Evolutionary conservation across 2,888 invertebrate species (phyloP).

Genomic region (Lasioglossum malachurum): DNA sequence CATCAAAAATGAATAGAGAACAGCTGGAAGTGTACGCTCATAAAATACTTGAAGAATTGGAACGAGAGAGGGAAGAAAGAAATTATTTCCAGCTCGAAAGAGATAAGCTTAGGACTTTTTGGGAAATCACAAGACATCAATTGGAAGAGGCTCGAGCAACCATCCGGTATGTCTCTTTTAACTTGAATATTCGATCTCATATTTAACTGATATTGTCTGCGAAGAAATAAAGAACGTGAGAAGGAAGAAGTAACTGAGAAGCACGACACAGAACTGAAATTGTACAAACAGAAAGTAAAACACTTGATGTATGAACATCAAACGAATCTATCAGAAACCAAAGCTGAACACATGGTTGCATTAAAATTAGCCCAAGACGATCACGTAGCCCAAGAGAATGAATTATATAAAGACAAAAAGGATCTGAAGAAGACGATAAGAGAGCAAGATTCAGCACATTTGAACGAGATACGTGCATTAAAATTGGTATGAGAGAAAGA

Average conservation of each 20-base stretch:
- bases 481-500: slow-evolving; percentile 86
- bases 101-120: slow-evolving; percentile 97
- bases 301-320: slow-evolving; percentile 97
- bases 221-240: slow-evolving; percentile 92
- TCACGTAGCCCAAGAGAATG: slow-evolving; percentile 91
- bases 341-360: slow-evolving; percentile 93
- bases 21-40: slow-evolving; percentile 95
- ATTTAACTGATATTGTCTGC: slow-evolving; percentile 32
- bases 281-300: slow-evolving; percentile 96
- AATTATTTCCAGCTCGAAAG: slow-evolving; percentile 98
- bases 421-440: slow-evolving; percentile 88
- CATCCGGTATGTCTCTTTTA: slow-evolving; percentile 84
- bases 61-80: slow-evolving; percentile 96
- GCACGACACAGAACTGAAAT: slow-evolving; percentile 94
- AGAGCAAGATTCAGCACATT: slow-evolving; percentile 90
- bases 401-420: slow-evolving; percentile 91
- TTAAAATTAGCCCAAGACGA: slow-evolving; percentile 94
- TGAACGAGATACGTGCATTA: slow-evolving; percentile 90
- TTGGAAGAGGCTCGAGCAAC: slow-evolving; percentile 93
- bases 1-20: slow-evolving; percentile 96
- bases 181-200: background rate
- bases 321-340: slow-evolving; percentile 92
- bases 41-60: slow-evolving; percentile 95
- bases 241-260: slow-evolving; percentile 95
- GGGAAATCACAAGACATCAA: slow-evolving; percentile 97